phyloP scores from a whole-genome alignment of 92 coral and sea anemone genomes.

The Actinostola sp. region DNA sequence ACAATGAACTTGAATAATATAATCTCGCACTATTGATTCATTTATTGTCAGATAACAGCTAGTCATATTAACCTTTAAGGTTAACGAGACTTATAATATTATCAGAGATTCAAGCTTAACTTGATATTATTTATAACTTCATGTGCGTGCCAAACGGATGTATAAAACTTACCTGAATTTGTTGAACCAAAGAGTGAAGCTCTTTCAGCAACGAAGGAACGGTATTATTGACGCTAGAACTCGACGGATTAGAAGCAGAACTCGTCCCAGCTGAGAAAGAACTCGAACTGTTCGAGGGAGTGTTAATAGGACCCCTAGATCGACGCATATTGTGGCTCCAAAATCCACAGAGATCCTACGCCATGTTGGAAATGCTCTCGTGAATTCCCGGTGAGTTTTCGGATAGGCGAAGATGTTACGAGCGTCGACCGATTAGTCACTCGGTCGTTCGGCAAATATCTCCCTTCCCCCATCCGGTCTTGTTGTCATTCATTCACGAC shows the following conservation, averaged over 20 bases:
- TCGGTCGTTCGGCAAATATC: no score
- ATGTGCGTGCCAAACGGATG: no score
- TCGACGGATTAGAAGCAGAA: conserved; percentile 9
- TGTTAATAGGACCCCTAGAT: conserved; percentile 29
- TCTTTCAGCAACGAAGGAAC: conserved; percentile 92
- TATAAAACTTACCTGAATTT: conserved; percentile 88
- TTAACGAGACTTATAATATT: no score
- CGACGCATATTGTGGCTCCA: conserved; percentile 22
- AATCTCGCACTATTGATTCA: no score
- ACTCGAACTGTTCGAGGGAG: conserved; percentile 23
- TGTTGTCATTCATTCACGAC: conserved; percentile 15
- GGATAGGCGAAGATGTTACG: conserved; percentile 6
- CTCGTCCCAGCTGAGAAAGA: conserved; percentile 8
- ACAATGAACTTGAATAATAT: no score
- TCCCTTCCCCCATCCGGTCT: neutral
- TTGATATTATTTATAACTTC: no score
- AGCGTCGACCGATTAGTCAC: neutral
- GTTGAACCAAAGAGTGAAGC: conserved; percentile 85
- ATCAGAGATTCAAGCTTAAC: no score
- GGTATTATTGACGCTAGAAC: conserved; percentile 45
- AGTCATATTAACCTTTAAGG: no score
- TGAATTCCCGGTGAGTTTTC: conserved; percentile 3
- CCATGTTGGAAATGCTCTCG: conserved; percentile 15
- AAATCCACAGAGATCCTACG: neutral
- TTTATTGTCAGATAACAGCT: no score